Evolutionary conservation across 2,113 vertebrate species (phyloP).

Genomic region (Platysteira castanea): DNA sequence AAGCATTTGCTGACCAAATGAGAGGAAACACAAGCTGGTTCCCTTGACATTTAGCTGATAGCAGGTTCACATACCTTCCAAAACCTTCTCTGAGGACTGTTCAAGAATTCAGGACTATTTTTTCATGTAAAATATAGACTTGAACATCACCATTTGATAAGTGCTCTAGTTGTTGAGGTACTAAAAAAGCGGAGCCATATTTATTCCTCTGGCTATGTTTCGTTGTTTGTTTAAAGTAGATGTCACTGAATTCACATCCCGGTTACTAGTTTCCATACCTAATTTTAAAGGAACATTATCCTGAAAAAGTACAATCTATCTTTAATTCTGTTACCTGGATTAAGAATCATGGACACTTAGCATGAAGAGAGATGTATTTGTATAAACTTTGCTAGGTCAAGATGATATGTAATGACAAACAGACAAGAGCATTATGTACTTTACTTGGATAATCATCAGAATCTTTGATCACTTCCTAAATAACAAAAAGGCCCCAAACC

Average conservation of each 20-base stretch:
- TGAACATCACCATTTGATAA: accelerated
- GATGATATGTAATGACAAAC: neutral
- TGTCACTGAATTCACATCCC: neutral
- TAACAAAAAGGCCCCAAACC: neutral
- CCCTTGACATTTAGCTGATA: neutral
- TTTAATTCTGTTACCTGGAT: neutral
- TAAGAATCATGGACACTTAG: neutral
- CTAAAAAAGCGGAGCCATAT: neutral
- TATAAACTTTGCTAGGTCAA: neutral
- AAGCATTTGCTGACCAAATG: neutral
- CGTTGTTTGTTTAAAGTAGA: neutral
- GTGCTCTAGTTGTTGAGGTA: neutral
- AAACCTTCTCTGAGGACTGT: neutral
- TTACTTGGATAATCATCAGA: neutral
- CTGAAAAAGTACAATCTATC: neutral
- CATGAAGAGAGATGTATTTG: neutral
- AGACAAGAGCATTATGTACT: neutral
- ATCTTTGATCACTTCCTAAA: neutral
- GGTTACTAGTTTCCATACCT: neutral
- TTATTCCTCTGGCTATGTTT: neutral
- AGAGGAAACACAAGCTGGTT: neutral
- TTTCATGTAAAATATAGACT: neutral
- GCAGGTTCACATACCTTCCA: neutral
- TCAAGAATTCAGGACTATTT: neutral
- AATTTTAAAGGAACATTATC: neutral